phyloP scores from a whole-genome alignment of 2,113 vertebrate species.

The Phainopepla nitens region DNA sequence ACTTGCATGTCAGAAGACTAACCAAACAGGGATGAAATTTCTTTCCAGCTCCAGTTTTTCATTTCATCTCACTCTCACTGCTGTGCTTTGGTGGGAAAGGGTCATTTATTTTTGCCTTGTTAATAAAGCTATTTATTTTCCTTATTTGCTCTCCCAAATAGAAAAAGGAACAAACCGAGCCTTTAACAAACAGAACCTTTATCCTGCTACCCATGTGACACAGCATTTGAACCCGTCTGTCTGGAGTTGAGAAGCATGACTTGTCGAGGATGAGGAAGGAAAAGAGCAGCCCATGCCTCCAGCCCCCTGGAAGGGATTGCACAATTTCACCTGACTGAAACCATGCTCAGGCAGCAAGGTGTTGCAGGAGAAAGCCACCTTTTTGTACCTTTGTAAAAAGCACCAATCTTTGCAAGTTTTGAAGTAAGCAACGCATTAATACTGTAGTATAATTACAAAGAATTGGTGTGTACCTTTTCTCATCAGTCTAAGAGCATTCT shows the following conservation, averaged over 20 bases:
- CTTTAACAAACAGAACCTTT: background rate
- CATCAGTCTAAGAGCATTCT: background rate
- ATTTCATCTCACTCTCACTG: background rate
- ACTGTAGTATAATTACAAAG: background rate
- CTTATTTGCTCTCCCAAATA: background rate
- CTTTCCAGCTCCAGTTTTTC: background rate
- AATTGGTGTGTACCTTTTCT: background rate
- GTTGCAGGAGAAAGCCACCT: background rate
- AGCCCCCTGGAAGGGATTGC: background rate
- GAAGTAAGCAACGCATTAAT: background rate
- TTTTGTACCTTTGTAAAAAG: background rate
- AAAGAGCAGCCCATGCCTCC: background rate
- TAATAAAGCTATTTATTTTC: background rate
- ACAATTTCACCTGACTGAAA: background rate
- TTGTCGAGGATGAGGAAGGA: background rate
- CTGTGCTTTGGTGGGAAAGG: background rate
- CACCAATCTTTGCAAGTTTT: background rate
- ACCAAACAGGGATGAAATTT: background rate
- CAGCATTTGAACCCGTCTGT: background rate
- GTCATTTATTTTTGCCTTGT: background rate
- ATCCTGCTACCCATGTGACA: background rate
- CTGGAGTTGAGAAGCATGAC: background rate
- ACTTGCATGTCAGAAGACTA: background rate
- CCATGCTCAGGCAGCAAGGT: background rate
- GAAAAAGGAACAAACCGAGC: background rate